Conservation (phyloP, 2,797 vertebrate species). For the Peromyscus eremicus region DNA sequence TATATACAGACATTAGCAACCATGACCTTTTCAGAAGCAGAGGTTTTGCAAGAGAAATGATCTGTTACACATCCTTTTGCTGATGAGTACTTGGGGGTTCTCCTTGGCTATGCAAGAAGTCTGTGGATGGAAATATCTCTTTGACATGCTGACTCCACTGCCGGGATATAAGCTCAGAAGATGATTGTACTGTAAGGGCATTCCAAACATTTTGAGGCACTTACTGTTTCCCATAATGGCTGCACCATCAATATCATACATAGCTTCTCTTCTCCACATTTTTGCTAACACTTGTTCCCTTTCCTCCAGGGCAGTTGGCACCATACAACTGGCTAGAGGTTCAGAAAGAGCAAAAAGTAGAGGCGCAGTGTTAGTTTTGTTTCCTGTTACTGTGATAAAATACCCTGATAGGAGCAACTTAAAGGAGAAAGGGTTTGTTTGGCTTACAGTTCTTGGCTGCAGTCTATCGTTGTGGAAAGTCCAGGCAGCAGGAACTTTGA, state of each 20-base stretch:
- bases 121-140: not conserved
- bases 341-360: not conserved
- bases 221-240: not conserved
- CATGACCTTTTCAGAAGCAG: not conserved
- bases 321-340: not conserved
- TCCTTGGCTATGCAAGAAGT: not conserved
- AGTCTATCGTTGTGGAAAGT: not conserved
- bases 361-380: not conserved
- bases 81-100: not conserved
- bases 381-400: not conserved
- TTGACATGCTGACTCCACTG: not conserved
- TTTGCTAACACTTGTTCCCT: not conserved
- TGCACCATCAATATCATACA: not conserved
- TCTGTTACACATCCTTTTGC: not conserved
- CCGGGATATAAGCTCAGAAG: not conserved
- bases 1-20: not conserved
- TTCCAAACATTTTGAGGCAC: not conserved
- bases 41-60: not conserved
- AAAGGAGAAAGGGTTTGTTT: not conserved
- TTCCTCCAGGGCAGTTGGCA: not conserved
- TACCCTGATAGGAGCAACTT: not conserved
- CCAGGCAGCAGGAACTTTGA: not conserved
- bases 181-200: not conserved
- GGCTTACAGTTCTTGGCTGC: not conserved
- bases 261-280: too few relatives aligned